These are phyloP conservation scores for Cossypha dichroa DNA, from an alignment of 2,797 vertebrate species.

Conservation along the genomic window DNA sequence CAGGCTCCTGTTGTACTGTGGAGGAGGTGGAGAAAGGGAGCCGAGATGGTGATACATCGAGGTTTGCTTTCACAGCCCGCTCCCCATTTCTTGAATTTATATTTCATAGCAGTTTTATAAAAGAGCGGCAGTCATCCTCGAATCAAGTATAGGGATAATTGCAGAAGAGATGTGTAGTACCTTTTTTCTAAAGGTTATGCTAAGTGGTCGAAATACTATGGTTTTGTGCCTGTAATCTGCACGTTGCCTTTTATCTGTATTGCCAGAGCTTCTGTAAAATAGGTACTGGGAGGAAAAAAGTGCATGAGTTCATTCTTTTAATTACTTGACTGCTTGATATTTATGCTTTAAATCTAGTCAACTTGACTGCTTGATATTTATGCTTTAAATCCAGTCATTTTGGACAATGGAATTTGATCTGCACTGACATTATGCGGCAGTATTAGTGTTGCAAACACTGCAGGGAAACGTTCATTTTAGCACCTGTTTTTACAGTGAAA, in stretches of 20 bases:
- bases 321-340: not conserved
- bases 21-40: not conserved
- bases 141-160: not conserved
- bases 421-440: constrained; percentile 36
- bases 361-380: not conserved
- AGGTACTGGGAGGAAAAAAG: not conserved
- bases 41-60: not conserved
- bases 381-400: not conserved
- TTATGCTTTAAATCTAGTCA: too few relatives aligned
- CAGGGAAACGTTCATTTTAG: not conserved
- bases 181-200: not conserved
- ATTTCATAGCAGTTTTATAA: not conserved
- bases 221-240: not conserved
- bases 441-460: not conserved
- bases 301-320: fast-evolving
- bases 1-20: not conserved
- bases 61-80: fast-evolving
- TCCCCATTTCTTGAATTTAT: fast-evolving
- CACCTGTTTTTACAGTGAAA: not conserved
- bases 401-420: not conserved
- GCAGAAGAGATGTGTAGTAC: not conserved
- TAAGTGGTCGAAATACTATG: not conserved
- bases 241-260: not conserved
- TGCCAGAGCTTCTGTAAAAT: not conserved
- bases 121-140: not conserved